Percentiles rank a stretch among this genome's conserved stretches.
Conservation (phyloP, 1,140 invertebrate genomes). For the Caenorhabditis briggsae region DNA sequence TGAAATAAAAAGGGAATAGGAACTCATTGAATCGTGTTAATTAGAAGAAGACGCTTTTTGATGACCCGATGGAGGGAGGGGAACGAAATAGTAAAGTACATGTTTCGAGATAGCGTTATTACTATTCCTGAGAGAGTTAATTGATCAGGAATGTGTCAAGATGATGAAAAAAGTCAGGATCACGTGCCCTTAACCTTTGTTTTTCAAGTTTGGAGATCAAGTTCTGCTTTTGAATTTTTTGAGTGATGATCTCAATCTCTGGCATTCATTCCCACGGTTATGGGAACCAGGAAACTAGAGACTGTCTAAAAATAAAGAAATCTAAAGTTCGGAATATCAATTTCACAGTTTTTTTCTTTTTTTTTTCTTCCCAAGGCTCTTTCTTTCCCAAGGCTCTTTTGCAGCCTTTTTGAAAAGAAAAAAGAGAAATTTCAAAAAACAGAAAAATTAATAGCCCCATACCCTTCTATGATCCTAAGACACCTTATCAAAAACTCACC, state of each 20-base stretch:
- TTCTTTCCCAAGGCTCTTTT: too few species aligned
- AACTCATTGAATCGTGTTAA: background rate
- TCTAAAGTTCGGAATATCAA: background rate
- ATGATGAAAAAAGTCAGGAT: too few species aligned
- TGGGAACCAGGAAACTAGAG: background rate
- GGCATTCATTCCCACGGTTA: background rate
- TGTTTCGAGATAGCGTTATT: background rate
- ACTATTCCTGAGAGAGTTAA: too few species aligned
- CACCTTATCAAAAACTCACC: background rate
- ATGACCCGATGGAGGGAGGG: background rate
- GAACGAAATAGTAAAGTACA: slow-evolving; percentile 12
- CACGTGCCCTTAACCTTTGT: too few species aligned
- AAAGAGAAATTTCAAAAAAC: too few species aligned
- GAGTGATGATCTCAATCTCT: too few species aligned
- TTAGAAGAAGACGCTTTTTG: background rate
- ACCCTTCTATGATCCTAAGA: background rate
- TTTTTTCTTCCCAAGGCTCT: too few species aligned
- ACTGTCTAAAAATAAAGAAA: background rate
- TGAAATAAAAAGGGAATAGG: background rate
- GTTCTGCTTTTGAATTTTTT: too few species aligned
- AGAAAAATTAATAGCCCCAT: too few species aligned
- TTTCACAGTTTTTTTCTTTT: background rate
- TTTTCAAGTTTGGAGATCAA: too few species aligned
- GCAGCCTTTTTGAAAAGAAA: too few species aligned
- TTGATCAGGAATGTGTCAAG: too few species aligned